These are phyloP conservation scores for Microtus ochrogaster DNA, from an alignment of 2,113 vertebrate genomes.

Conservation along the genomic window DNA sequence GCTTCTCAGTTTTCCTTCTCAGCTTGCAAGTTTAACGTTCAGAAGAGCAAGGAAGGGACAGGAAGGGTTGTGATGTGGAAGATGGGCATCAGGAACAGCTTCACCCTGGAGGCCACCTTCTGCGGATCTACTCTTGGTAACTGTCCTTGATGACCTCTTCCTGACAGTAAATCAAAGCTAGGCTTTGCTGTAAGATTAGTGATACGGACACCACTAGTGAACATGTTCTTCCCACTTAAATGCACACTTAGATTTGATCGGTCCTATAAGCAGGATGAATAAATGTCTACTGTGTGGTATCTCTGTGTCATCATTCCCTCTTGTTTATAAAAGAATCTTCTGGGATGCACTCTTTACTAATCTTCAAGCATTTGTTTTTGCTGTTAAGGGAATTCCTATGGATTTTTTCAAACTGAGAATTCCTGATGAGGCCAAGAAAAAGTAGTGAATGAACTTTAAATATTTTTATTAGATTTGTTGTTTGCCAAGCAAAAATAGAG, in stretches of 20 bases:
- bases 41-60: constrained; percentile 86
- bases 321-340: constrained; percentile 33
- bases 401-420: neutral
- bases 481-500: constrained; percentile 42
- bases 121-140: constrained; percentile 88
- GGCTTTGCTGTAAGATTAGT: neutral
- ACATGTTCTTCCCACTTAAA: neutral
- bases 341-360: constrained; percentile 19
- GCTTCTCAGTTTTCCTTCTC: constrained; percentile 87
- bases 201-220: neutral
- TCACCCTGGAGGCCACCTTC: constrained; percentile 88
- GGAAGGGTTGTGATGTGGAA: constrained; percentile 89
- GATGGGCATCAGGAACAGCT: constrained; percentile 90
- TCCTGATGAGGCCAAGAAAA: constrained; percentile 31
- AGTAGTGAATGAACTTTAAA: constrained; percentile 23
- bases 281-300: neutral
- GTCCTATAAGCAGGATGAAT: neutral
- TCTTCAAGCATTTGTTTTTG: constrained; percentile 3
- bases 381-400: neutral
- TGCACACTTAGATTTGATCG: neutral
- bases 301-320: neutral
- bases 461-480: constrained; percentile 27
- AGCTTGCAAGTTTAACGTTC: constrained; percentile 87
- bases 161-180: neutral
- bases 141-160: neutral